Evolutionary conservation across 1,140 invertebrate genomes (phyloP).

Genomic region (Trinorchestia longiramus): DNA sequence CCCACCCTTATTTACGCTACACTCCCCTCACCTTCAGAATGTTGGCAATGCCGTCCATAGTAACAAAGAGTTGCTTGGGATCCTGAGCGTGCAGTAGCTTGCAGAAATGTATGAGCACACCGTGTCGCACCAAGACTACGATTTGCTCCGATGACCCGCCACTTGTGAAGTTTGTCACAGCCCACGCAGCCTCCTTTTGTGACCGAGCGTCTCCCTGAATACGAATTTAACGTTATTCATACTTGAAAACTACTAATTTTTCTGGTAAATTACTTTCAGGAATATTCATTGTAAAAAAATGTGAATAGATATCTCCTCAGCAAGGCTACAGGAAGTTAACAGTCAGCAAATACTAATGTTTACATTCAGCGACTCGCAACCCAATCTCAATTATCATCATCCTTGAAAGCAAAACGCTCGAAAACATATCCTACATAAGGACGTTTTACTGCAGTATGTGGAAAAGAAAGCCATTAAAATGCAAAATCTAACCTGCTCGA

Average conservation of each 20-base stretch:
- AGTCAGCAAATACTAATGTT: too few relatives aligned
- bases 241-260: not conserved
- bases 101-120: constrained; percentile 74
- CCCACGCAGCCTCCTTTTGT: constrained; percentile 86
- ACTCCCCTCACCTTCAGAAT: constrained; percentile 72
- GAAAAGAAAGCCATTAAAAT: not conserved
- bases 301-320: too few relatives aligned
- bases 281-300: too few relatives aligned
- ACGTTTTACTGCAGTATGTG: too few relatives aligned
- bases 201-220: constrained; percentile 81
- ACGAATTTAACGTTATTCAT: constrained; percentile 1
- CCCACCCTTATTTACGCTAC: too few relatives aligned
- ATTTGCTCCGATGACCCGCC: constrained; percentile 80
- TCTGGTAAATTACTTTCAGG: not conserved
- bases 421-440: too few relatives aligned
- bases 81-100: constrained; percentile 74
- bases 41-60: constrained; percentile 78
- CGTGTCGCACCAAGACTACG: constrained; percentile 75
- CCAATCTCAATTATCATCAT: too few relatives aligned
- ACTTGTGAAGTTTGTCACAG: constrained; percentile 84
- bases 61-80: constrained; percentile 74
- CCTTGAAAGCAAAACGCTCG: too few relatives aligned
- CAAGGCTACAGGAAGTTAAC: too few relatives aligned
- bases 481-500: constrained; percentile 73
- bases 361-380: too few relatives aligned